Conservation (phyloP, 2,113 vertebrate genomes). For the Sphaerodactylus townsendi region DNA sequence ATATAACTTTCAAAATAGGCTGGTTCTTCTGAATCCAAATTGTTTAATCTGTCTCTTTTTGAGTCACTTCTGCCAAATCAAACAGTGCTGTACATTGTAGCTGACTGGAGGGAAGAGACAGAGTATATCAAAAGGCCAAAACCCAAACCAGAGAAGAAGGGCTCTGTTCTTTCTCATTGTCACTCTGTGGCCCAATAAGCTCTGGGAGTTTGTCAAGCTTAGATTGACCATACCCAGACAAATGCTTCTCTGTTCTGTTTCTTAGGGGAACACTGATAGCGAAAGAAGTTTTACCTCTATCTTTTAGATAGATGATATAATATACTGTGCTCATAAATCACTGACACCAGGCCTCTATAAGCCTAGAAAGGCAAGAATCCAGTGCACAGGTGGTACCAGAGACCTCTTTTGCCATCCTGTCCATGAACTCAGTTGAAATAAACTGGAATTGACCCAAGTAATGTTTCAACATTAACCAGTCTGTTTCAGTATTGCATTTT, state of each 20-base stretch:
- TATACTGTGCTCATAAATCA: slow-evolving; percentile 48
- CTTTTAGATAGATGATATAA: slow-evolving; percentile 50
- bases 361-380: background rate
- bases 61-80: slow-evolving; percentile 33
- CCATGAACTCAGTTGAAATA: background rate
- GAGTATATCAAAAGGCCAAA: slow-evolving; percentile 27
- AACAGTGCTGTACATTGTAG: slow-evolving; percentile 44
- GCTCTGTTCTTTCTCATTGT: slow-evolving; percentile 60
- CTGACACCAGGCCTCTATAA: background rate
- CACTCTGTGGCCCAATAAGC: slow-evolving; percentile 48
- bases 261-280: slow-evolving; percentile 35
- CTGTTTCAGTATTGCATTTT: background rate
- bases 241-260: slow-evolving; percentile 40
- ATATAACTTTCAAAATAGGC: slow-evolving; percentile 25
- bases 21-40: slow-evolving; percentile 41
- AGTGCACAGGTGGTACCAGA: background rate
- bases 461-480: background rate
- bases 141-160: background rate
- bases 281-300: slow-evolving; percentile 50
- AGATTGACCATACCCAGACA: slow-evolving; percentile 40
- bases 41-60: slow-evolving; percentile 49
- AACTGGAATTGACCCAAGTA: slow-evolving; percentile 13
- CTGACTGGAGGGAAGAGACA: slow-evolving; percentile 34
- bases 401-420: background rate
- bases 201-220: slow-evolving; percentile 54